Conservation (phyloP, 1,140 invertebrate species). For the Cataglyphis hispanica region DNA sequence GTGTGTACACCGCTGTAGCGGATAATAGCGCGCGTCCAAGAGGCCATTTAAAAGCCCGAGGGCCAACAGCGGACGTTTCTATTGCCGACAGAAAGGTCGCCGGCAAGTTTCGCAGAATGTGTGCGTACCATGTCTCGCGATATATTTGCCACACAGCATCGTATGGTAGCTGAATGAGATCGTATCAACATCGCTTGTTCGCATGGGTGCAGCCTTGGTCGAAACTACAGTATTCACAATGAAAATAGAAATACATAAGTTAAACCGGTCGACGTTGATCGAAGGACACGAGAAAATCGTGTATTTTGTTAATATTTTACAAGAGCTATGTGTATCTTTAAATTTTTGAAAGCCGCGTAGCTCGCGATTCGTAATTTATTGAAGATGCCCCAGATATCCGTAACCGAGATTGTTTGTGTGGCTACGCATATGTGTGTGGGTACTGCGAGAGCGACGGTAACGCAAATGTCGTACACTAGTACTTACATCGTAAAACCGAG, state of each 20-base stretch:
- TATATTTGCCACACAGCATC: slow-evolving; percentile 27
- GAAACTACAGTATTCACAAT: background rate
- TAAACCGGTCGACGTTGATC: background rate
- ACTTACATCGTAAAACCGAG: slow-evolving; percentile 53
- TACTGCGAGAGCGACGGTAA: background rate
- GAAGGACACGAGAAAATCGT: background rate
- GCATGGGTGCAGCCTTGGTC: background rate
- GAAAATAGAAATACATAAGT: background rate
- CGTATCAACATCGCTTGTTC: slow-evolving; percentile 25
- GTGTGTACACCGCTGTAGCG: background rate
- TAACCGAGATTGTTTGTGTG: background rate
- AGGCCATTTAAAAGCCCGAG: slow-evolving; percentile 40
- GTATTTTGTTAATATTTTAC: too few species aligned
- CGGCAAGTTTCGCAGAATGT: slow-evolving; percentile 37
- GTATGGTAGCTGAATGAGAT: slow-evolving; percentile 20
- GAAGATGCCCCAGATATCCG: background rate
- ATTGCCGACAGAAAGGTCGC: slow-evolving; percentile 2
- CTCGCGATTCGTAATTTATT: slow-evolving; percentile 1
- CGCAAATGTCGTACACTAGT: slow-evolving; percentile 30
- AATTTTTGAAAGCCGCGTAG: background rate
- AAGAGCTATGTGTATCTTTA: background rate
- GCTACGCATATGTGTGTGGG: background rate
- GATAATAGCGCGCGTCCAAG: slow-evolving; percentile 11
- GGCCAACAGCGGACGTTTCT: slow-evolving; percentile 12
- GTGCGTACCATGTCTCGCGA: slow-evolving; percentile 10